phyloP scores from a whole-genome alignment of 2,797 vertebrate species.

The Danio tinwini region DNA sequence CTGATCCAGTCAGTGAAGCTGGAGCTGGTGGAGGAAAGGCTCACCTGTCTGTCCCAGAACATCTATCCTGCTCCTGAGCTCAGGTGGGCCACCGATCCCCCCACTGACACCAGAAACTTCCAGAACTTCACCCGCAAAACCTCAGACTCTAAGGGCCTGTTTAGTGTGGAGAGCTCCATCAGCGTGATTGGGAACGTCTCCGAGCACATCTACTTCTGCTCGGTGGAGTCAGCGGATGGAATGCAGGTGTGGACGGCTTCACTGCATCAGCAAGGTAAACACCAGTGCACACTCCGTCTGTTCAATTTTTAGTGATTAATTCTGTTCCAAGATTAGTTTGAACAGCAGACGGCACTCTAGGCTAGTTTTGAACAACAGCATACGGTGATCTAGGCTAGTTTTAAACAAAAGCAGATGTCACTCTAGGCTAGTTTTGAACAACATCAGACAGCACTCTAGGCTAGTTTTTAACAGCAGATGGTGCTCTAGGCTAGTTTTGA shows the following conservation, averaged over 20 bases:
- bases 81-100: conserved; percentile 74
- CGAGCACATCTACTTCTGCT: conserved; percentile 76
- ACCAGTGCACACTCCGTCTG: not conserved
- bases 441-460: no score
- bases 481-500: no score
- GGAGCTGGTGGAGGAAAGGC: conserved; percentile 69
- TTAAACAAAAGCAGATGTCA: no score
- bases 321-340: not conserved
- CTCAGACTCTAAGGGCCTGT: conserved; percentile 77
- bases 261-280: conserved; percentile 75
- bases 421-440: no score
- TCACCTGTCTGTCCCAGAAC: conserved; percentile 76
- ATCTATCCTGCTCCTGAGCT: conserved; percentile 79
- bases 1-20: conserved; percentile 76
- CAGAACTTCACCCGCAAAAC: conserved; percentile 71
- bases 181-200: conserved; percentile 70
- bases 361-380: no score
- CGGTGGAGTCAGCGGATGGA: conserved; percentile 74
- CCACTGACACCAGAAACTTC: conserved; percentile 58
- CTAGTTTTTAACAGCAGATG: no score
- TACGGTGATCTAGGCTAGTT: no score
- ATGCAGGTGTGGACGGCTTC: conserved; percentile 79
- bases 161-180: conserved; percentile 74
- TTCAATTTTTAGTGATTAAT: not conserved
- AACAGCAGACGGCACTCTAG: no score